Evolutionary conservation across 23 tunicate species (phyloP).

Genomic region (Trididemnum nubilum): DNA sequence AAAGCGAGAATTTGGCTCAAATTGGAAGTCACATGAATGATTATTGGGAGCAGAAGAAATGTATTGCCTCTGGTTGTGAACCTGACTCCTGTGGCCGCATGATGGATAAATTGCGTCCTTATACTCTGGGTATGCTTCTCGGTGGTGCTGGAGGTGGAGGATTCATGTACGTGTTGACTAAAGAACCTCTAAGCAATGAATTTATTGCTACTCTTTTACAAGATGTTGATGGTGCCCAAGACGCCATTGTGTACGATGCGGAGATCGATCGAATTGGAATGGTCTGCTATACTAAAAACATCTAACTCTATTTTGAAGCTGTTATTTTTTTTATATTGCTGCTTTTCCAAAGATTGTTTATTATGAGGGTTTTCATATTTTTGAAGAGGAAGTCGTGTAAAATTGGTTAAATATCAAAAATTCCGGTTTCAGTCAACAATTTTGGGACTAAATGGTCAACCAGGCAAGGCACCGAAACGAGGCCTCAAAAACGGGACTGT

Average conservation of each 20-base stretch:
- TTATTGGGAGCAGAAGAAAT: slow-evolving; percentile 87
- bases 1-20: slow-evolving; percentile 14
- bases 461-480: no score
- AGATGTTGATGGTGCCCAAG: slow-evolving; percentile 57
- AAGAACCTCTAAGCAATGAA: slow-evolving; percentile 43
- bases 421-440: no score
- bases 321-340: background rate
- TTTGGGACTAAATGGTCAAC: no score
- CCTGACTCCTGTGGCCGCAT: slow-evolving; percentile 67
- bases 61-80: slow-evolving; percentile 95
- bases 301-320: background rate
- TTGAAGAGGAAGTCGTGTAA: no score
- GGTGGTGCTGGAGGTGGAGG: slow-evolving; percentile 98
- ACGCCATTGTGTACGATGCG: slow-evolving; percentile 58
- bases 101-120: slow-evolving; percentile 48
- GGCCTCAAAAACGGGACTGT: no score
- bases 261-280: slow-evolving; percentile 51
- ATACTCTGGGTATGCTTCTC: slow-evolving; percentile 48
- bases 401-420: no score
- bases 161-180: slow-evolving; percentile 66
- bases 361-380: no score
- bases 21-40: slow-evolving; percentile 63
- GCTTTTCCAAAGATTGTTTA: background rate
- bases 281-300: background rate
- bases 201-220: slow-evolving; percentile 25